phyloP scores from a whole-genome alignment of 2,888 invertebrate genomes.

The Eudemis profundana region DNA sequence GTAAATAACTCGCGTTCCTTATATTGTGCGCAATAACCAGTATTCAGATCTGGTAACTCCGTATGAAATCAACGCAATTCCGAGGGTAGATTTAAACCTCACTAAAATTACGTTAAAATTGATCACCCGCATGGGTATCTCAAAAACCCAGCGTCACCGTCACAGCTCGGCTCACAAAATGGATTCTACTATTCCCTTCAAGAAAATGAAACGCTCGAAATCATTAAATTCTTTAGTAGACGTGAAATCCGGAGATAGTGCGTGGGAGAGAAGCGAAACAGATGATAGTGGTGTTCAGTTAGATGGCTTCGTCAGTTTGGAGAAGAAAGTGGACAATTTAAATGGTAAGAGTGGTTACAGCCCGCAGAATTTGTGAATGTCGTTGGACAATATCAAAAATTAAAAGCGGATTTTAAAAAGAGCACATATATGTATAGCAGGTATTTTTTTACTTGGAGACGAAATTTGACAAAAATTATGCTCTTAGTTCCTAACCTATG shows the following conservation, averaged over 20 bases:
- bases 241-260: background rate
- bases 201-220: slow-evolving; percentile 32
- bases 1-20: too few species aligned
- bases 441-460: too few species aligned
- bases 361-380: background rate
- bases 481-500: too few species aligned
- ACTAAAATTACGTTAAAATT: too few species aligned
- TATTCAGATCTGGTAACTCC: too few species aligned
- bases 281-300: slow-evolving; percentile 28
- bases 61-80: too few species aligned
- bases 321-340: slow-evolving; percentile 32
- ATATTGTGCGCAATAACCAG: too few species aligned
- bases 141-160: background rate
- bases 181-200: background rate
- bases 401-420: too few species aligned
- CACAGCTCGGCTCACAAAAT: background rate
- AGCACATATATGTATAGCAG: too few species aligned
- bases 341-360: slow-evolving; percentile 3
- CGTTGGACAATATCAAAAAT: too few species aligned
- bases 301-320: slow-evolving; percentile 6
- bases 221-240: slow-evolving; percentile 18
- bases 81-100: too few species aligned
- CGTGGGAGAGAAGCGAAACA: slow-evolving; percentile 3
- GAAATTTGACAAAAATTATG: too few species aligned
- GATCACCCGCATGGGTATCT: background rate